Evolutionary conservation across 1,140 invertebrate genomes (phyloP).

Genomic region (Drosophila miranda): DNA sequence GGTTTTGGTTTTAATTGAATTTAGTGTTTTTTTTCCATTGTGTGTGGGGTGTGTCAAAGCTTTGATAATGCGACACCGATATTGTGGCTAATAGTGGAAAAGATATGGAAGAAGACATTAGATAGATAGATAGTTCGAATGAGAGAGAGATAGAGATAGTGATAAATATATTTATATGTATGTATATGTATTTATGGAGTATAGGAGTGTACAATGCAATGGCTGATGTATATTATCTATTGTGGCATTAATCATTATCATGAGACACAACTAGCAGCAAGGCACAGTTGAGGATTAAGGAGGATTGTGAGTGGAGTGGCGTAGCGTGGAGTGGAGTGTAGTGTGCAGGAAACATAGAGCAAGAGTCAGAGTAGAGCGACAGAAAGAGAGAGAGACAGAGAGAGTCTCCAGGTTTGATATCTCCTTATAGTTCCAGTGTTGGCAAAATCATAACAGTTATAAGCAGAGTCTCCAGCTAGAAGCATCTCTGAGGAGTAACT

Average conservation of each 20-base stretch:
- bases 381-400: conserved; percentile 1
- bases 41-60: conserved; percentile 81
- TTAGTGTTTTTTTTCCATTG: conserved; percentile 59
- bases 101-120: conserved; percentile 74
- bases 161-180: background rate
- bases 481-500: too few relatives aligned
- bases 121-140: conserved; percentile 26
- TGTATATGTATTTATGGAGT: conserved; percentile 13
- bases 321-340: background rate
- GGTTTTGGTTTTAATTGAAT: conserved; percentile 29
- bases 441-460: too few relatives aligned
- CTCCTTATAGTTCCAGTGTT: background rate
- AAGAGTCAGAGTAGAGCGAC: conserved; percentile 21
- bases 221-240: conserved; percentile 10
- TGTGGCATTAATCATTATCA: conserved; percentile 2
- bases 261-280: conserved; percentile 53
- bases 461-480: too few relatives aligned
- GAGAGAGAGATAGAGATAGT: conserved; percentile 46
- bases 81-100: conserved; percentile 79
- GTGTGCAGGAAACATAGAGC: conserved; percentile 24
- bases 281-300: conserved; percentile 30
- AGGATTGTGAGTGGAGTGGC: too few relatives aligned
- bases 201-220: conserved; percentile 21
- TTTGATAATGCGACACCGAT: conserved; percentile 82
- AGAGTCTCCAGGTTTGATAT: background rate